Evolutionary conservation across 2,113 vertebrate species (phyloP), one percentile per base, ranked within the genome.

Genomic region (Dasypus novemcinctus): DNA sequence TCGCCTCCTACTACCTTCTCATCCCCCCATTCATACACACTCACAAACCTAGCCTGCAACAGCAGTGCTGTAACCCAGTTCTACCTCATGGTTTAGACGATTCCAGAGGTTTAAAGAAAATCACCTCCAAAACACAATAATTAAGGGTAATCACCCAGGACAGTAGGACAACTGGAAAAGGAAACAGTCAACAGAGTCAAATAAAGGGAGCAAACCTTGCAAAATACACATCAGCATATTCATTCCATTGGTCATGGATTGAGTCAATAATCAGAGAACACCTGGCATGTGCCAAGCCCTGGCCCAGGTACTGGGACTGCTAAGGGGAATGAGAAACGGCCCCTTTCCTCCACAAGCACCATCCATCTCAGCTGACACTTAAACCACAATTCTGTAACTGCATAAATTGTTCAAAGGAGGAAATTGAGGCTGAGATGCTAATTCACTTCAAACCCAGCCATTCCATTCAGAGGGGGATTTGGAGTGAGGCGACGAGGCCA

Each of bases 321-420:
- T 46, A 3, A 96, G 81, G 68, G 94, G 96, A 97, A 74, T 80
- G 46, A 25, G 54, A 90, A 87, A 86, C 1, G 15, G 82, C 75
- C 57, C 2, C 0, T 74, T 11, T 68, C 78, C 25, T 85, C 36
- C 27, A 38, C 18, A 64, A 78, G 25, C 49, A 38, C 29, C 29
- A 1, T 21, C 87, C 29, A 0, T 69, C 61, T 63, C 33, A 20
- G 25, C 13, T 31, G 36, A 80, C 31, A 41, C 27, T 38, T 36
- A 10, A 10, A 13, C 29, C 63, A 57, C 18, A 69, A 10, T 64
- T 85, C 69, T 6, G 0, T 38, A 74, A 9, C 52, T 38, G 59
- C 33, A 59, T 23, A n/a, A 20, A 46, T 17, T 43, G 14, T 59
- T 95, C 95, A 59, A 31, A 64, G 41, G 12, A 68, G 33, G 33